Conservation (phyloP, 2,797 vertebrate species). For the Streptopelia turtur region DNA sequence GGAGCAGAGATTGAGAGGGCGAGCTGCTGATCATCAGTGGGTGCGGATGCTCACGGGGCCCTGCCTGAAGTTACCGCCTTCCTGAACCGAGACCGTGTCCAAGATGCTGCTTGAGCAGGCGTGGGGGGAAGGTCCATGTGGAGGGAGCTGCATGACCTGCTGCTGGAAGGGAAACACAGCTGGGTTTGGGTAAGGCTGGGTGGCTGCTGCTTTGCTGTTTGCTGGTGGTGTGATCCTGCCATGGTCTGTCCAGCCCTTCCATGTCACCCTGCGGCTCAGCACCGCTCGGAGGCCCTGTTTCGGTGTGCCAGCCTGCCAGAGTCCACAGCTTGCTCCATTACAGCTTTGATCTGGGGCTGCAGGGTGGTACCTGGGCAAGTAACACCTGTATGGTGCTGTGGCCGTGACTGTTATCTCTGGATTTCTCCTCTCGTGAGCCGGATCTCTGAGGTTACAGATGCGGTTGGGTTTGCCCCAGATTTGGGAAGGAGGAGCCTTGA, state of each 20-base stretch:
- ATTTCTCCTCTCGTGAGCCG: neutral
- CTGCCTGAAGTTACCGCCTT: neutral
- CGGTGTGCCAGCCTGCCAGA: rapidly evolving
- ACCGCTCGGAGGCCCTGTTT: rapidly evolving
- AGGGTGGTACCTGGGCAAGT: neutral
- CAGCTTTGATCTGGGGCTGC: neutral
- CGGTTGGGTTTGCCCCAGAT: neutral
- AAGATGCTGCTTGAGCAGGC: neutral
- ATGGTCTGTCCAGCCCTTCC: rapidly evolving
- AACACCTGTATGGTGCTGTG: neutral
- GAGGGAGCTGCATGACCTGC: neutral
- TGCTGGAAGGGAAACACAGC: neutral
- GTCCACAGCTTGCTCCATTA: rapidly evolving
- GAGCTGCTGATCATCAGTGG: neutral
- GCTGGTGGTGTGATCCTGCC: neutral
- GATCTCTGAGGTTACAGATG: neutral
- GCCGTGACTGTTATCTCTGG: slow-evolving; percentile 40
- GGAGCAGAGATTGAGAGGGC: neutral
- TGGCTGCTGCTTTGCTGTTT: neutral
- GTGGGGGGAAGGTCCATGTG: rapidly evolving
- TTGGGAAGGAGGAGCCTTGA: neutral
- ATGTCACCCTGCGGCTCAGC: neutral
- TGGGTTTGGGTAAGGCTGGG: neutral
- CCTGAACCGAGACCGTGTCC: rapidly evolving
- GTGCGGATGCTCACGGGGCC: neutral